Evolutionary conservation across 2,113 vertebrate species (phyloP).

Genomic region (Ptyas mucosa): DNA sequence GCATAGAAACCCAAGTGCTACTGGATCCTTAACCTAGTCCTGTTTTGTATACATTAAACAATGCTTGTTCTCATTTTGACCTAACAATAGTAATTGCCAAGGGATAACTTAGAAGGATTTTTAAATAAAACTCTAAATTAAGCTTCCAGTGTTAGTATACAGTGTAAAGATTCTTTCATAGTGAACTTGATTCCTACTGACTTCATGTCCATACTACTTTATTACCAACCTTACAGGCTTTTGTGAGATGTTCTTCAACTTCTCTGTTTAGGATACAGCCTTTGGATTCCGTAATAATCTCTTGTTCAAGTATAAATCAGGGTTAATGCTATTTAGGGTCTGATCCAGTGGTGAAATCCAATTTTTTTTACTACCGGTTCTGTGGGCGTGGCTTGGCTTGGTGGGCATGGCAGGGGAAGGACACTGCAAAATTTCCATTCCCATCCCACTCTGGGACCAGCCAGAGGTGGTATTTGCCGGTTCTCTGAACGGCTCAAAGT

Average conservation of each 20-base stretch:
- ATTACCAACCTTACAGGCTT: background rate
- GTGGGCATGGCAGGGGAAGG: too few relatives aligned
- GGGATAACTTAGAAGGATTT: background rate
- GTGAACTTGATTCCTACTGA: background rate
- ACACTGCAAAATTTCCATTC: too few relatives aligned
- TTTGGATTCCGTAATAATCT: background rate
- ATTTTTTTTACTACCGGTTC: too few relatives aligned
- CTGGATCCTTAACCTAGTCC: background rate
- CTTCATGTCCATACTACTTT: background rate
- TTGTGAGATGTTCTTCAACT: background rate
- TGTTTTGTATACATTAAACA: background rate
- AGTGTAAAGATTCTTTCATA: background rate
- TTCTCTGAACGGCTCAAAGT: too few relatives aligned
- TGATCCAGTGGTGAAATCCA: background rate
- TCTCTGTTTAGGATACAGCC: background rate
- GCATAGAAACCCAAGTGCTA: background rate
- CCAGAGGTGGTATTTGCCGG: too few relatives aligned
- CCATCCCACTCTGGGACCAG: too few relatives aligned
- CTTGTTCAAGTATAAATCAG: background rate
- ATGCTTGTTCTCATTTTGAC: background rate
- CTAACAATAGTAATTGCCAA: background rate
- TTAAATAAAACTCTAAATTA: background rate
- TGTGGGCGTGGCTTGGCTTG: too few relatives aligned
- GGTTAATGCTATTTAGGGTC: background rate
- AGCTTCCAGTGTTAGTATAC: background rate